These are phyloP conservation scores for Dicranocentrus wangi DNA, from an alignment of 2,888 invertebrate species.

Conservation along the genomic window DNA sequence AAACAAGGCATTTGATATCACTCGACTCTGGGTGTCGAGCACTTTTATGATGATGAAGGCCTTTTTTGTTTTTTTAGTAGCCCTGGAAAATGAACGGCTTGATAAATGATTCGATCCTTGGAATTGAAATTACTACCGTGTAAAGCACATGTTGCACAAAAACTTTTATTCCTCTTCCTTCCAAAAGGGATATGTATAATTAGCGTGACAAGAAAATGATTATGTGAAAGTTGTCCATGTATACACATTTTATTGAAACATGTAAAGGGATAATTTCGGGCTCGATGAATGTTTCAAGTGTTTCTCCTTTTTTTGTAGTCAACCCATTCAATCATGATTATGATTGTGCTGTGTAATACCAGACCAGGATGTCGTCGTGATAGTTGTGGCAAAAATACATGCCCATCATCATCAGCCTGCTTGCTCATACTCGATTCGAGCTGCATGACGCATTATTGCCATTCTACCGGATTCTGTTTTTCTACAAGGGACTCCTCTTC, in stretches of 20 bases:
- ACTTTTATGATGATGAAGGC: too few relatives aligned
- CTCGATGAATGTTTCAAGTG: slow-evolving; percentile 51
- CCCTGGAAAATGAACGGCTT: neutral
- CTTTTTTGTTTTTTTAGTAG: too few relatives aligned
- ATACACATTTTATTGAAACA: slow-evolving; percentile 2
- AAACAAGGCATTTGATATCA: too few relatives aligned
- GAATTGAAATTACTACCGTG: slow-evolving; percentile 38
- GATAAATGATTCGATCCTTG: slow-evolving; percentile 27
- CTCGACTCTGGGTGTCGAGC: too few relatives aligned
- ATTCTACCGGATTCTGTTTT: too few relatives aligned
- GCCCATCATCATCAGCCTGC: too few relatives aligned
- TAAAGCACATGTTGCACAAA: slow-evolving; percentile 23
- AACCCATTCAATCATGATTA: slow-evolving; percentile 43
- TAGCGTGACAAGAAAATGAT: slow-evolving; percentile 61
- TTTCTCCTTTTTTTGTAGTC: slow-evolving; percentile 36
- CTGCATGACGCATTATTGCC: too few relatives aligned
- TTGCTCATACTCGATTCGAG: too few relatives aligned
- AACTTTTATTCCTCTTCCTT: neutral
- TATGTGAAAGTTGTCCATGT: slow-evolving; percentile 29
- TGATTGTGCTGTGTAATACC: neutral
- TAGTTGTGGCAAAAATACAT: too few relatives aligned
- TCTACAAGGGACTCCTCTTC: too few relatives aligned
- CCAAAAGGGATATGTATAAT: slow-evolving; percentile 53
- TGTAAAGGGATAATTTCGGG: slow-evolving; percentile 35
- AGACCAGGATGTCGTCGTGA: too few relatives aligned